Percentiles rank a stretch among this genome's conserved stretches.
Conservation (phyloP, 2,797 vertebrate genomes). For the Muscicapa comitata region DNA sequence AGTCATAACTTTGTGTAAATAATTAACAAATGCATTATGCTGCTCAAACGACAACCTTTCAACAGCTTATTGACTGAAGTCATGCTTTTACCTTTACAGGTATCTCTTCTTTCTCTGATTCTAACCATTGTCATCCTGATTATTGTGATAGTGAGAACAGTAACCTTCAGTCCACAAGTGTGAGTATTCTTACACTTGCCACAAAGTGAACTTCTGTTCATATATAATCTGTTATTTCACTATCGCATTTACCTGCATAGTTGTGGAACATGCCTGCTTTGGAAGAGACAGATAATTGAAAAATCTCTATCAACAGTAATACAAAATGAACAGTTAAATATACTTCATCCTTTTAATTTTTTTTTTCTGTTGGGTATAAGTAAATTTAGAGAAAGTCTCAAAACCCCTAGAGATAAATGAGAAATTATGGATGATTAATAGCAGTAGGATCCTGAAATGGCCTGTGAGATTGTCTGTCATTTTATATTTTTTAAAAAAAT, state of each 20-base stretch:
- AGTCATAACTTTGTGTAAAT: neutral
- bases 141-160: slow-evolving; percentile 81
- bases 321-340: neutral
- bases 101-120: slow-evolving; percentile 88
- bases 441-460: neutral
- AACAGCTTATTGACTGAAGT: neutral
- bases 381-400: neutral
- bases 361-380: neutral
- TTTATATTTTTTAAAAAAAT: neutral
- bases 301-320: neutral
- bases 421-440: neutral
- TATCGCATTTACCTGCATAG: neutral
- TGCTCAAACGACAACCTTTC: neutral
- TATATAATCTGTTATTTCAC: neutral
- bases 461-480: neutral
- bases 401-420: neutral
- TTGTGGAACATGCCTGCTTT: neutral
- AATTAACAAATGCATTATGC: neutral
- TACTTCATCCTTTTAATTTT: neutral
- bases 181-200: slow-evolving; percentile 66
- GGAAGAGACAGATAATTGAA: neutral
- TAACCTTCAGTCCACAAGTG: slow-evolving; percentile 84
- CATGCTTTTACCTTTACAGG: slow-evolving; percentile 69
- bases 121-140: slow-evolving; percentile 85
- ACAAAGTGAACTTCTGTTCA: neutral